A percentile compares a stretch with the other conserved stretches of the same genome.
phyloP scores from a whole-genome alignment of 1,140 invertebrate species.

The Brachionus koreanus region DNA sequence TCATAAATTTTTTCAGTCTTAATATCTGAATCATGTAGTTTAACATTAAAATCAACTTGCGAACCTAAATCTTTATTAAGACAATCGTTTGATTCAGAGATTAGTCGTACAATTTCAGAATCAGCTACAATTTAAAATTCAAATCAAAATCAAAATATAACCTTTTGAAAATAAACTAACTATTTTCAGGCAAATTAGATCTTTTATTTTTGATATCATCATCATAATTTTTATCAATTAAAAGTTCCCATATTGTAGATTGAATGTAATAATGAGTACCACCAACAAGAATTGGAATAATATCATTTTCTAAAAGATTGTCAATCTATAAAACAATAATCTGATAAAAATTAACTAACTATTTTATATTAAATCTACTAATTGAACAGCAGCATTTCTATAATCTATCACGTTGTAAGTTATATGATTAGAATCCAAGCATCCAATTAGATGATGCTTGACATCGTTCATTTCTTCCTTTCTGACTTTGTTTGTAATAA shows the following conservation, averaged over 20 bases:
- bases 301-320: constrained; percentile 66
- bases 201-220: background rate
- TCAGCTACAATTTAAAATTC: background rate
- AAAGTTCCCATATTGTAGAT: constrained; percentile 62
- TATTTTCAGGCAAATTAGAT: background rate
- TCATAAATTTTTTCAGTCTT: constrained; percentile 27
- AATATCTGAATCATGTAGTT: constrained; percentile 28
- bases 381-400: constrained; percentile 71
- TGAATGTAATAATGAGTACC: constrained; percentile 99
- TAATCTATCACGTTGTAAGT: constrained; percentile 81
- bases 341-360: constrained; percentile 61
- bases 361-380: constrained; percentile 66
- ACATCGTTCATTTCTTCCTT: constrained; percentile 69
- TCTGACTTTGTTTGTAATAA: constrained; percentile 92
- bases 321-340: constrained; percentile 66
- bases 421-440: constrained; percentile 70
- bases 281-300: constrained; percentile 88
- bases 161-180: background rate
- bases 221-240: constrained; percentile 8
- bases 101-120: background rate
- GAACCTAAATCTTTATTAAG: background rate
- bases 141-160: background rate
- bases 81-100: background rate
- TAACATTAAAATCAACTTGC: constrained; percentile 21
- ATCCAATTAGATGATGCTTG: constrained; percentile 82